Evolutionary conservation across 1,140 invertebrate genomes (phyloP), one percentile per base, ranked within the genome.

Genomic region (Trichoplusia ni): DNA sequence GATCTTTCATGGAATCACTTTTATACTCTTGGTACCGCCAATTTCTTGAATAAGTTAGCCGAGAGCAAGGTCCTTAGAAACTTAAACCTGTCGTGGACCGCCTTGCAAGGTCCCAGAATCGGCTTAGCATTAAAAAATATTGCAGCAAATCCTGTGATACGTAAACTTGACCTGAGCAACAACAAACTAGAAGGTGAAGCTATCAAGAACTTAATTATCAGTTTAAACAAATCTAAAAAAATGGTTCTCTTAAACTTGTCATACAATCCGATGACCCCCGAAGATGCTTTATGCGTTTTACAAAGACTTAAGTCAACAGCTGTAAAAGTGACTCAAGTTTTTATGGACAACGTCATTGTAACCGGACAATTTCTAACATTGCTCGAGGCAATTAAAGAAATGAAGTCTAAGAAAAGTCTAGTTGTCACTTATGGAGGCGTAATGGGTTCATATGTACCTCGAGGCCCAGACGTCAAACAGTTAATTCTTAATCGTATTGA

Each of bases 1-100:
- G 79, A 92, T 79, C 71, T 92, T 21, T 90, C 91, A 0, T 91
- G 90, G 90, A 92, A 91, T 70, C 82, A 77, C 44, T 71, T 91
- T 9, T 86, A 62, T 53, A 70, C 77, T 25, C 77, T 75, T 16
- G 53, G 69, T 2, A 67, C 69, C 5, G 61, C 54, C 11, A 75
- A 54, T 61, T 58, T 89, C 4, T 37, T 82, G 6, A 40, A 3
- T 21, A 62, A 46, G 19, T 47, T 89, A 9, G 51, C 53, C 16
- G 69, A 86, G 51, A 86, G 69, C 51, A 35, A n/a, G n/a, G n/a
- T n/a, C n/a, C n/a, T n/a, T n/a, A n/a, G n/a, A n/a, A n/a, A n/a
- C n/a, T n/a, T n/a, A n/a, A n/a, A n/a, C n/a, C n/a, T 51, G 29
- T 51, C 47, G 0, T 51, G 47, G 47, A 51, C 33, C 6, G 14